These are phyloP conservation scores for Araneus ventricosus DNA, from an alignment of 1,140 invertebrate species.

Conservation along the genomic window DNA sequence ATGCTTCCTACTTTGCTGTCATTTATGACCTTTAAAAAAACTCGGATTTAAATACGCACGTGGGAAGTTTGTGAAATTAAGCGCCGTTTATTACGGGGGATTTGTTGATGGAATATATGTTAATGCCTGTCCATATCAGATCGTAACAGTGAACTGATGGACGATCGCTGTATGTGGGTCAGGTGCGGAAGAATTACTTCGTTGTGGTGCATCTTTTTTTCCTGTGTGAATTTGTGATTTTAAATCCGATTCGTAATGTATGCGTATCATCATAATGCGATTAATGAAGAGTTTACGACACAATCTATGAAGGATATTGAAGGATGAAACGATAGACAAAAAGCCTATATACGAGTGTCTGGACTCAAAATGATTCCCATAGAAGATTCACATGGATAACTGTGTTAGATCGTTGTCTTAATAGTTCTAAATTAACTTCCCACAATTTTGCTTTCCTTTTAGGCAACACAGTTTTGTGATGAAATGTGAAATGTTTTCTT, in stretches of 20 bases:
- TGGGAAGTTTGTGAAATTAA: too few species aligned
- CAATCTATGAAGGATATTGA: background rate
- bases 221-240: background rate
- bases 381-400: too few species aligned
- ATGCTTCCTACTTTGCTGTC: background rate
- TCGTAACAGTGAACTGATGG: background rate
- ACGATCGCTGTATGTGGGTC: background rate
- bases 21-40: conserved; percentile 29
- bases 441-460: too few species aligned
- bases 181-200: too few species aligned
- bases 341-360: too few species aligned
- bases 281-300: background rate
- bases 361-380: too few species aligned
- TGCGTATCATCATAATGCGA: background rate
- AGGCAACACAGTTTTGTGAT: too few species aligned
- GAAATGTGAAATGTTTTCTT: too few species aligned
- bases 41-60: background rate
- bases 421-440: too few species aligned
- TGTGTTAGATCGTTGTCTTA: too few species aligned
- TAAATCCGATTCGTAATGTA: background rate
- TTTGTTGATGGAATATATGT: background rate
- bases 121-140: background rate
- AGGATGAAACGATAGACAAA: background rate
- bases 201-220: background rate
- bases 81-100: background rate